Evolutionary conservation across 1,140 invertebrate species (phyloP).

Genomic region (Whitmania pigra): DNA sequence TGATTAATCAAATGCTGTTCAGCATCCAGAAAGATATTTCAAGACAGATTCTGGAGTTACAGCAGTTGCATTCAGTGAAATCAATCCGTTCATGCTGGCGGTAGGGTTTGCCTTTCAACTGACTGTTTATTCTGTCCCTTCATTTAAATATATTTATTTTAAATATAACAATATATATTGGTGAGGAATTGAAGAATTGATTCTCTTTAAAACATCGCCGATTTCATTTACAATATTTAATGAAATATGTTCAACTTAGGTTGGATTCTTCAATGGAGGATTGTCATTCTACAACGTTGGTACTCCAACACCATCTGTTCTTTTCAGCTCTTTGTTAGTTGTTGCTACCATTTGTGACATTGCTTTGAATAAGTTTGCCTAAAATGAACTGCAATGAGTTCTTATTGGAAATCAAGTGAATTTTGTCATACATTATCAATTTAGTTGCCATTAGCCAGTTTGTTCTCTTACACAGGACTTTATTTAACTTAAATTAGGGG

Average conservation of each 20-base stretch:
- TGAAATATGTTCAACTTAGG: neutral
- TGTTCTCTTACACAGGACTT: too few species aligned
- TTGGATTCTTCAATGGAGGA: neutral
- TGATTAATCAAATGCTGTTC: neutral
- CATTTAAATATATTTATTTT: too few species aligned
- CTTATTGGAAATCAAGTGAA: too few species aligned
- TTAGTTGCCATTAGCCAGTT: too few species aligned
- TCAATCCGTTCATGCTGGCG: neutral
- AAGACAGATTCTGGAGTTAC: neutral
- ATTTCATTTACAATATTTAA: neutral
- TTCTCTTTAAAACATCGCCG: neutral
- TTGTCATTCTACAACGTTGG: slow-evolving; percentile 3
- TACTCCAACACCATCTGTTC: neutral
- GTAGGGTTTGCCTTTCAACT: neutral
- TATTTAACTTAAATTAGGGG: too few species aligned
- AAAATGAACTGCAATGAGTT: too few species aligned
- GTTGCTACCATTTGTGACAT: neutral
- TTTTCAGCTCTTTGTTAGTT: slow-evolving; percentile 4
- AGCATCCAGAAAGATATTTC: slow-evolving; percentile 3
- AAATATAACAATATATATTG: too few species aligned
- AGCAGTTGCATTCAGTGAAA: slow-evolving; percentile 5
- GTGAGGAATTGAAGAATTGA: neutral
- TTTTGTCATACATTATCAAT: too few species aligned
- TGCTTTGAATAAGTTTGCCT: too few species aligned
- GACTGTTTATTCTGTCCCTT: neutral